Base-by-base conservation (phyloP, 92 coral and sea anemone genomes). In the Bergia sp. region DNA sequence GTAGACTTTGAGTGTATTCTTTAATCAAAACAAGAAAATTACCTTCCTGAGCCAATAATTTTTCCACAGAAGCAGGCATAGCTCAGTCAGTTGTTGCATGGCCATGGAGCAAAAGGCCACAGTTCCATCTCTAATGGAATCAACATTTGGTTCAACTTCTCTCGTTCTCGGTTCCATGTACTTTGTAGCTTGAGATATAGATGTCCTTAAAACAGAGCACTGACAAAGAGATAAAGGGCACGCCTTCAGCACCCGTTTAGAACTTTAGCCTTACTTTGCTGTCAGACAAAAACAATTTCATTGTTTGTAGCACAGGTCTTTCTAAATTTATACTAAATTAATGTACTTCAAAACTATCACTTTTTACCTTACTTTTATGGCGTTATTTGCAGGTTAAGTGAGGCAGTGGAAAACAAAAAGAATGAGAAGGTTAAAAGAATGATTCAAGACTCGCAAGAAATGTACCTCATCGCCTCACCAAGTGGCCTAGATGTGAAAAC, bases 381-480 rank as follows among this genome's bases (percentile, higher is more conserved):
- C 36, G 10, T 71, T 43, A 43, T 47, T 44, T 84, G 67, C 87
- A 84, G 87, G 12, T 69, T 84, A 69, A 71, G 65, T 36, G 67
- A 84, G 9, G 87, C 67, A 71, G 79, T 84, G 5, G 77, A 47
- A 72, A 84, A 42, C 8, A 72, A 83, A n/a, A 20, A 45, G n/a
- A 7, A 53, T 3, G 7, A 20, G 11, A 12, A 3, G 42, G 8
- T 84, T 20, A 84, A 84, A 23, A 84, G 36, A 16, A 47, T 84
- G 87, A 71, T 84, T 36, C 37, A 44, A 43, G 79, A 71, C 55
- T 45, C 87, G 29, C 87, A 84, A 71, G 87, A 45, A 72, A 84
- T 44, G 29, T 29, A 44, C 44, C 36, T 47, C 47, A 84, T 84
- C 36, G 37, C 16, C 5, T 69, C 79, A 29, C 87, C 87, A 7